A percentile compares a stretch with the other conserved stretches of the same genome.
Evolutionary conservation across 2,888 invertebrate genomes (phyloP).

Genomic region (Metacarcinus magister): DNA sequence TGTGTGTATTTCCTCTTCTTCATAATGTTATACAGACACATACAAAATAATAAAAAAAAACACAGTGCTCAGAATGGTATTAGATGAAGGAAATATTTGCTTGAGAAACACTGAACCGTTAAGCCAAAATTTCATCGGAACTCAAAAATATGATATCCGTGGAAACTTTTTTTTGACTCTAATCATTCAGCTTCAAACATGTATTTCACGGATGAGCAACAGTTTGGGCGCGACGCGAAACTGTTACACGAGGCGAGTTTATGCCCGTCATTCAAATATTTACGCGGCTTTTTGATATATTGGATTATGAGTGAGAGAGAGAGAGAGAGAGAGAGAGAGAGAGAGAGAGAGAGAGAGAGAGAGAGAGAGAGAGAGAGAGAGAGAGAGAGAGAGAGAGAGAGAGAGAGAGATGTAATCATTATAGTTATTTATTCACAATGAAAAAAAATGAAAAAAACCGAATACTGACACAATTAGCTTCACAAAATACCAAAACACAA

Average conservation of each 20-base stretch:
- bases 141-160: neutral
- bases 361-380: conserved; percentile 14
- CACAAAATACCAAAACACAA: too few relatives aligned
- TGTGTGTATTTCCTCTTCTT: too few relatives aligned
- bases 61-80: neutral
- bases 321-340: neutral
- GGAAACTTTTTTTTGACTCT: neutral
- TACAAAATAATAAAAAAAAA: neutral
- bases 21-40: neutral
- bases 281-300: neutral
- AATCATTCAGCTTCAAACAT: neutral
- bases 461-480: too few relatives aligned
- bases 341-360: conserved; percentile 4
- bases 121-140: neutral
- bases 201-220: neutral
- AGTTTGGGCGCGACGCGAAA: neutral
- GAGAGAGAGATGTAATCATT: neutral
- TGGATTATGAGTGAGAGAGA: neutral
- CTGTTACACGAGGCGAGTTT: neutral
- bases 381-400: conserved; percentile 14
- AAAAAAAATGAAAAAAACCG: too few relatives aligned
- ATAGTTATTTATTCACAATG: neutral
- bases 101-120: neutral
- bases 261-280: neutral
- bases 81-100: neutral